Evolutionary conservation across 2,888 invertebrate genomes (phyloP), one percentile per base, ranked within the genome.

Genomic region (Pediacus dermestoides): DNA sequence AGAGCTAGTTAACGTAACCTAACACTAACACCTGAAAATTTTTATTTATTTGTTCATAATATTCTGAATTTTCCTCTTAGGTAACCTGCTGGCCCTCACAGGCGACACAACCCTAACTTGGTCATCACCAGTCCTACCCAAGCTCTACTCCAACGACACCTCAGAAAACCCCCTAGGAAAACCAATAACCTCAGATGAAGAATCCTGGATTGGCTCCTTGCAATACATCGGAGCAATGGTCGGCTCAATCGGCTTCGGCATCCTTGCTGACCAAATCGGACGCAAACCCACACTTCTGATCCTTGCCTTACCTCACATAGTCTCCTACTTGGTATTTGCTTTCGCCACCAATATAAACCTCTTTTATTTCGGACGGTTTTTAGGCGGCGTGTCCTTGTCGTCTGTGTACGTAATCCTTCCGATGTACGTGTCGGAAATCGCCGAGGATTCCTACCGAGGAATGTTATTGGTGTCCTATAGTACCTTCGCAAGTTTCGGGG

Each of bases 351-450:
- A 37, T 9, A 45, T 57, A 15, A 16, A 39, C n/a, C 47, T 42
- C 37, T 55, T 42, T 35, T 80, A 75, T 67, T 74, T 64, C 7
- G 80, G 76, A 35, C 72, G 74, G 35, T 72, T 74, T 52, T 69
- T 73, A 44, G 78, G 76, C 66, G 86, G 86, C 25, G 57, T 82
- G 0, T 79, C 77, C 1, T 74, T 81, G 0, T 82, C 84, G 0
- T 78, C 82, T 57, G 70, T 80, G 10, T 85, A 82, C 68, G 80
- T 83, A 0, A 77, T 82, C 1, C 78, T 81, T 1, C 88, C 91
- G 0, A 85, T 89, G 77, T 92, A 90, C 67, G 79, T 89, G 41
- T 86, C 87, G 23, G 91, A 92, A 67, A 86, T 88, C 21, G 78
- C 89, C 3, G 83, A 87, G 73, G 80, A 82, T 39, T 81, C 82